Base-by-base conservation (phyloP, 2,113 vertebrate genomes). In the Loxodonta africana region DNA sequence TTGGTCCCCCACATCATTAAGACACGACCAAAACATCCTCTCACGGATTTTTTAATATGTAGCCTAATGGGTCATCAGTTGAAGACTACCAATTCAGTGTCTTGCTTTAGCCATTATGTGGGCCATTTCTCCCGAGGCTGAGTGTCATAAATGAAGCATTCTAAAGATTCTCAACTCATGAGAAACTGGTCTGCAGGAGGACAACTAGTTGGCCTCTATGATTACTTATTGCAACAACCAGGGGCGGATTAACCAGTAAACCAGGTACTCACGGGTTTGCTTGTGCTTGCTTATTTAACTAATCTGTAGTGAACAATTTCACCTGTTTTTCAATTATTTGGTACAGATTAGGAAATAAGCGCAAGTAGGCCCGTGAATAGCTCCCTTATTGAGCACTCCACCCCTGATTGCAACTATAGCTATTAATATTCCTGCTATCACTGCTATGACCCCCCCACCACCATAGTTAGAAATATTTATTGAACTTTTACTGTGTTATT, bases 371-470 rank as follows among this genome's bases (percentile, higher is more conserved):
- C 53, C 53, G 15, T 17, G 53, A 10, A 57, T 57, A 57, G 11
- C 53, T 57, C 15, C 11, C 53, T 57, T 57, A 57, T 17, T 8
- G 53, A 14, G 53, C 11, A 57, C 53, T 57, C 15, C 53, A 57
- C 15, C 53, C 53, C 53, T 57, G 53, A 57, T 17, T 57, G 53
- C 15, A 57, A 17, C 2, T 28, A 14, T 51, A 62, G 48, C 4
- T 51, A 48, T 63, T 63, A 44, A 7, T 46, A 12, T 26, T 83
- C 30, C 17, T 28, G 37, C 1, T 26, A 28, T 26, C 33, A 48
- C 46, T 33, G 18, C 2, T 37, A 41, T 60, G 28, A 30, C 6
- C 8, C 1, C 1, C 4, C 28, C 7, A 51, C 4, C 3, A 1
- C 2, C 44, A 15, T 6, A 46, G 46, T 57, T 48, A 76, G 53